Base-by-base conservation (phyloP, 2,113 vertebrate species). In the Odocoileus hemionus region DNA sequence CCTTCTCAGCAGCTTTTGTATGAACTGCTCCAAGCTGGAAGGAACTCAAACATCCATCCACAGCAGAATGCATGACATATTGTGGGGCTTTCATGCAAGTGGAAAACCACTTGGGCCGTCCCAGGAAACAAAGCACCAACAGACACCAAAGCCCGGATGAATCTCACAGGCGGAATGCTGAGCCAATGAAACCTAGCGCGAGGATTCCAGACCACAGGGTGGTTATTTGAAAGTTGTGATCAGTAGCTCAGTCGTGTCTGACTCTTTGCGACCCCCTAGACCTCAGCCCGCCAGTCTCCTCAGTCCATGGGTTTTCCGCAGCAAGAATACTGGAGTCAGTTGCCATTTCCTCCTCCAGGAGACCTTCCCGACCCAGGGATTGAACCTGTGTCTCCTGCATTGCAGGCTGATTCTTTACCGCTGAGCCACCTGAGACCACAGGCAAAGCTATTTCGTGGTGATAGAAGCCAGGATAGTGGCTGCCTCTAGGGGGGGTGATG, bases 301-400 rank as follows among this genome's bases (percentile, higher is more conserved):
- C n/a, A 23, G n/a, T 39, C 67, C n/a, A 3, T 70, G 67, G 67
- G n/a, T 23, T 23, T 39, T 39, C 67, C 10, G 1, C 67, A 39
- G n/a, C 19, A 70, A 70, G 67, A 39, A 39, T 39, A 23, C n/a
- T 23, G n/a, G 19, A 70, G 67, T 70, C 0, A 1, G 19, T 39
- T 70, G 67, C 19, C 2, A 0, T 39, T 39, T 39, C n/a, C 67
- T 70, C 67, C 67, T 70, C 67, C 67, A 39, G 67, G 67, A 70
- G 67, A 23, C 67, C 67, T 70, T 39, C 67, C 67, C 0, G 0
- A 70, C 10, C 39, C n/a, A 12, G 10, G n/a, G 21, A 70, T 6
- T 0, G 10, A 23, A 70, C 10, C 19, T 23, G 2, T 1, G 19
- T 39, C 67, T 70, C 0, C n/a, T 1, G 2, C n/a, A 23, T 1